Base-by-base conservation (phyloP, 2,888 invertebrate genomes). In the Synergus gifuensis region DNA sequence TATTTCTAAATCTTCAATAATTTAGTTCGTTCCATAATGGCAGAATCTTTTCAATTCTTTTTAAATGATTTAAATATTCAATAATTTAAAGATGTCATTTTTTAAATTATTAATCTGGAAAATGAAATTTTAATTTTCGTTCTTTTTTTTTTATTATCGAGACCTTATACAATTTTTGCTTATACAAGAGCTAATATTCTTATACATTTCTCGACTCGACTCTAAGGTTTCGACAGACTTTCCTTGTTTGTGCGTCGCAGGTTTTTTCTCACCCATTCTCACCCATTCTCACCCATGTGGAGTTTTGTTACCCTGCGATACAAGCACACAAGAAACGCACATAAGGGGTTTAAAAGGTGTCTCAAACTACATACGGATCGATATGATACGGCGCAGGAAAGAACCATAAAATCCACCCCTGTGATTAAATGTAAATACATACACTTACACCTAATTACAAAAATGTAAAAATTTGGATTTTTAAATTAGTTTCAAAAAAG, bases 341-440 rank as follows among this genome's bases (percentile, higher is more conserved):
- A 22, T 69, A 69, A 66, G 78, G 78, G 62, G 73, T 69, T 77
- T 62, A 76, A 82, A 84, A 82, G 84, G 83, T 87, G 80, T 85
- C 83, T 86, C 85, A 79, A 64, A 76, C 66, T 16, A 66, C 44
- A 46, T 22, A 46, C 81, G 83, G 86, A 87, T 87, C 87, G 83
- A 87, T 87, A 86, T 84, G 83, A 85, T 81, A 82, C 84, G 79
- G 81, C 82, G 82, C 76, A 79, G 83, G 76, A 77, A 78, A 82
- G 22, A 16, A 36, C 36, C 5, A 49, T 49, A 16, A 49, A 36
- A 49, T 73, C 49, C 69, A 28, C 69, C 79, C 28, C 36, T 78
- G 82, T 78, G 82, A 81, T 78, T 78, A 69, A 63, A 77, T 77
- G 54, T 22, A 54, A 54, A 16, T n/a, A 8, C 4, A 54, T n/a